Evolutionary conservation across 2,797 vertebrate genomes (phyloP).

Genomic region (Philypnodon macrostomus): DNA sequence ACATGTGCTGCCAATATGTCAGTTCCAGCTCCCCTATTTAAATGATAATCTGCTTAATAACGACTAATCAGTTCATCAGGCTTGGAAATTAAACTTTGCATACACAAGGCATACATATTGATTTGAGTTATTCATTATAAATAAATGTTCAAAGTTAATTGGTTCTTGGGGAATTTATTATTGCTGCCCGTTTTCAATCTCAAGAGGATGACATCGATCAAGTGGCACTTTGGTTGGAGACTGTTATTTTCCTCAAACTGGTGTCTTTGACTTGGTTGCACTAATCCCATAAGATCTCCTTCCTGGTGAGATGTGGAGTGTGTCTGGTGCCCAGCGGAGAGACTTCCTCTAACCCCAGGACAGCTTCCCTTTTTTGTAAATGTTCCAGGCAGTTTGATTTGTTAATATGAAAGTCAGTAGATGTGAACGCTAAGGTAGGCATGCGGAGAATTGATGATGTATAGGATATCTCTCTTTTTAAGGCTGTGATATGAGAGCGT

Average conservation of each 20-base stretch:
- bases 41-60: conserved; percentile 54
- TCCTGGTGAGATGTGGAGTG: conserved; percentile 28
- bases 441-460: too few relatives aligned
- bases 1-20: conserved; percentile 13
- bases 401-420: background rate
- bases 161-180: conserved; percentile 27
- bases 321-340: conserved; percentile 21
- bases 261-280: conserved; percentile 1
- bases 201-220: too few relatives aligned
- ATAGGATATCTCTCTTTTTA: too few relatives aligned
- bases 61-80: conserved; percentile 55
- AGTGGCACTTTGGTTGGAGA: conserved; percentile 27
- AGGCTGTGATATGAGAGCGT: too few relatives aligned
- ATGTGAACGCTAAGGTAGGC: background rate
- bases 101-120: conserved; percentile 28
- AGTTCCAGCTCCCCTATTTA: conserved; percentile 41
- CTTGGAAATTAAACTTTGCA: conserved; percentile 37
- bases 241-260: background rate
- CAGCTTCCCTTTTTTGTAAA: conserved; percentile 7
- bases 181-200: conserved; percentile 2
- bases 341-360: conserved; percentile 25
- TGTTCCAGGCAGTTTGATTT: conserved; percentile 2
- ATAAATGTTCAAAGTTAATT: conserved; percentile 28
- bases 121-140: conserved; percentile 18
- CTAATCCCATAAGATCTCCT: conserved; percentile 27